These are phyloP conservation scores for Dendrocincla tyrannina DNA, from an alignment of 2,797 vertebrate species.

Conservation along the genomic window DNA sequence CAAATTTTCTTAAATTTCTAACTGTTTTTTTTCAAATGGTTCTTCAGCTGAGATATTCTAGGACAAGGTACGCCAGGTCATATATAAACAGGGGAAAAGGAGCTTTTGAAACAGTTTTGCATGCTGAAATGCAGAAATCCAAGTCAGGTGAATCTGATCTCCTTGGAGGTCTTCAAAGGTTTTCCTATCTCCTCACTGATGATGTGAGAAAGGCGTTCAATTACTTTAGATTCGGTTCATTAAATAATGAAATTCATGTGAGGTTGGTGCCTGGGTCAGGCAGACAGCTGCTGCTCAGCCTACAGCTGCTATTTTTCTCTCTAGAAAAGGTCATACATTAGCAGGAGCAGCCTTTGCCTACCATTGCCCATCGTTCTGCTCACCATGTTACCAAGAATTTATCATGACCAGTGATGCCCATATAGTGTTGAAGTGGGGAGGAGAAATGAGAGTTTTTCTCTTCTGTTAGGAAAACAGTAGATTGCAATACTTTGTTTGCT, in stretches of 20 bases:
- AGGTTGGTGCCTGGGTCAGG: background rate
- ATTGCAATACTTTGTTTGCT: background rate
- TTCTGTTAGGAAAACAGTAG: background rate
- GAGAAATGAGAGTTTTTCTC: background rate
- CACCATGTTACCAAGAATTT: background rate
- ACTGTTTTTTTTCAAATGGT: background rate
- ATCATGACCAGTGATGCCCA: background rate
- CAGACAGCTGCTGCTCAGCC: background rate
- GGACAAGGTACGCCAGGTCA: background rate
- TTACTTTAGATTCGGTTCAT: background rate
- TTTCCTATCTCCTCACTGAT: background rate
- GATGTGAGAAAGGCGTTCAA: background rate
- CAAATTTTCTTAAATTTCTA: background rate
- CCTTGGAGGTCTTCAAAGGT: background rate
- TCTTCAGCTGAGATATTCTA: background rate
- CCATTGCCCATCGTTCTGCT: background rate
- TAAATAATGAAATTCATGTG: background rate
- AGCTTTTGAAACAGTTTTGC: background rate
- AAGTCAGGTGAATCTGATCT: background rate
- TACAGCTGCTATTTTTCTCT: background rate
- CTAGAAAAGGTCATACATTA: background rate
- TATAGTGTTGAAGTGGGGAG: background rate
- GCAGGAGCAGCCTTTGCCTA: background rate
- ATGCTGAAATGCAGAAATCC: background rate
- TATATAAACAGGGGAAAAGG: background rate